Conservation (phyloP, 2,113 vertebrate genomes). For the Hippocampus zosterae region DNA sequence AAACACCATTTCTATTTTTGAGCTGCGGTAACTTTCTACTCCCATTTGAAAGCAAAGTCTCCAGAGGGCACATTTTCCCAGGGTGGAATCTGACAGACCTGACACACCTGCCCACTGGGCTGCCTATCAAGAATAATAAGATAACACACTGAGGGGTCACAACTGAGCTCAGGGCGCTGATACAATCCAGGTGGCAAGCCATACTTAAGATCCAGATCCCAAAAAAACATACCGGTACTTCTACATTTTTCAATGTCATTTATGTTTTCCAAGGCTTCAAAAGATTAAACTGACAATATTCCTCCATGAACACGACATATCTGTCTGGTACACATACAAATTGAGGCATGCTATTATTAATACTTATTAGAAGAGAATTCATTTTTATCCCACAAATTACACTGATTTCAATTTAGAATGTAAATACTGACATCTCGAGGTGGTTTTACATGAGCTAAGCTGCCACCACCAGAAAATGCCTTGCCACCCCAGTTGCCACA, state of each 20-base stretch:
- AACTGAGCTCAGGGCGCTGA: conserved; percentile 12
- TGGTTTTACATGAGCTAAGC: too few species aligned
- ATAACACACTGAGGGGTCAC: conserved; percentile 31
- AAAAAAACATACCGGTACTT: background rate
- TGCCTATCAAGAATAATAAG: conserved; percentile 42
- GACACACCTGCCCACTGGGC: conserved; percentile 43
- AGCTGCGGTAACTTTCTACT: conserved; percentile 18
- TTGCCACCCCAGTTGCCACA: too few species aligned
- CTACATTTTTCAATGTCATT: background rate
- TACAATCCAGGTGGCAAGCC: conserved; percentile 4
- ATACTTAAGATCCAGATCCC: background rate
- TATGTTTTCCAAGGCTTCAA: too few species aligned
- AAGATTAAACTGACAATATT: too few species aligned
- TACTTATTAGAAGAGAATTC: background rate
- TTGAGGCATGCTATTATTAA: too few species aligned
- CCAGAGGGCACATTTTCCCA: conserved; percentile 23
- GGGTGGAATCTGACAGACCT: conserved; percentile 41
- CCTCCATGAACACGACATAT: too few species aligned
- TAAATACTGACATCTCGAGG: too few species aligned
- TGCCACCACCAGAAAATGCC: too few species aligned
- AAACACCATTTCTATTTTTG: conserved; percentile 25
- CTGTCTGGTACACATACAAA: too few species aligned
- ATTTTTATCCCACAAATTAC: background rate
- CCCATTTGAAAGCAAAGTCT: conserved; percentile 25
- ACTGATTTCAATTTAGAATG: background rate